Base-by-base conservation (phyloP, 2,888 invertebrate species). In the Sminthurinus aureus region DNA sequence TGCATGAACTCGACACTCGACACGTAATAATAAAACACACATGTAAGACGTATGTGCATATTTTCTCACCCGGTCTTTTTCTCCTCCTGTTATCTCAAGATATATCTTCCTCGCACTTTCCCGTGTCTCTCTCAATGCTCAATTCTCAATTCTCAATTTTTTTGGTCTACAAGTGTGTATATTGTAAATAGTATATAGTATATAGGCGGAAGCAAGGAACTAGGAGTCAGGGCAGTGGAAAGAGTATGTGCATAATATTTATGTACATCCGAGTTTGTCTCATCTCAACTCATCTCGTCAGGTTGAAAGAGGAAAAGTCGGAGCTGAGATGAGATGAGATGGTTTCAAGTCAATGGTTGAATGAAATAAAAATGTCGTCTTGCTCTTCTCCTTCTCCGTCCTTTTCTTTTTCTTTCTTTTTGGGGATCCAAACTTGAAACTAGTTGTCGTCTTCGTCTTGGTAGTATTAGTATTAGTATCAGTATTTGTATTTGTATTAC, bases 361-460 rank as follows among this genome's bases (percentile, higher is more conserved):
- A 75, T 81, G 81, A 81, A 81, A 81, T 81, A 81, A 81, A 81
- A 81, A 81, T 81, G 81, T 81, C 74, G 80, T 71, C 80, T 80
- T 79, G 20, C 6, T 6, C 38, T 38, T 38, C 38, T 38, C 6
- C 38, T 38, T 38, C 38, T 38, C 6, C 38, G 1, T 38, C 38
- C 6, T 50, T 50, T 75, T 51, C 75, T 38, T 75, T 75, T 58
- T 58, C 18, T 50, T 75, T 51, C 75, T 38, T 75, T 75, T 58
- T 58, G 58, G 58, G 58, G 38, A 38, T 38, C 38, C 38, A 38
- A 38, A 38, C 38, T 38, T 38, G 38, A 69, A 22, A 69, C 24
- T 69, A 69, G 69, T 69, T 69, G 69, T n/a, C n/a, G n/a, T n/a
- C n/a, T n/a, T n/a, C n/a, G n/a, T n/a, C n/a, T n/a, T n/a, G n/a